Conservation (phyloP, 2,888 invertebrate species). For the Pterostichus niger region DNA sequence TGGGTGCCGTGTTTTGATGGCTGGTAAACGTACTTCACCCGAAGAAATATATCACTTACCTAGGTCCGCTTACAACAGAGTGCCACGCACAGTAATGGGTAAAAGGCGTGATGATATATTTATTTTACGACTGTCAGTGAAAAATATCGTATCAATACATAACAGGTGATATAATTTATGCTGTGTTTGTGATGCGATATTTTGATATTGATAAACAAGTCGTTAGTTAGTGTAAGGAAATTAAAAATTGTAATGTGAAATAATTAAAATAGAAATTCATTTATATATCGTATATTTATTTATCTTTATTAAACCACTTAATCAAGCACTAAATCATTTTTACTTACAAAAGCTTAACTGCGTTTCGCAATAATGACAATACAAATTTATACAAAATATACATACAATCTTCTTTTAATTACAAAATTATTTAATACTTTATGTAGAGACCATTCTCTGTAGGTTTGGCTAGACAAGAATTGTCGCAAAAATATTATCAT, state of each 20-base stretch:
- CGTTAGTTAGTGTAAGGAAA: too few species aligned
- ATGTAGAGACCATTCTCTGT: slow-evolving; percentile 55
- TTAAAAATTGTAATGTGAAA: background rate
- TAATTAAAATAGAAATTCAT: slow-evolving; percentile 3
- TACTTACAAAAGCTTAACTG: slow-evolving; percentile 75
- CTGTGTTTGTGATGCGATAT: too few species aligned
- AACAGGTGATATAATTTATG: too few species aligned
- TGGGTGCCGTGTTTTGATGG: too few species aligned
- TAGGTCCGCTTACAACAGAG: too few species aligned
- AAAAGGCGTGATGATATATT: too few species aligned
- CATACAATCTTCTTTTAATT: slow-evolving; percentile 62
- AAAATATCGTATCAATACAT: too few species aligned
- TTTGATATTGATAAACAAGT: too few species aligned
- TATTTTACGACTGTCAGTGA: too few species aligned
- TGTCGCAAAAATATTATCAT: slow-evolving; percentile 48
- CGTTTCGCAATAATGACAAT: slow-evolving; percentile 68
- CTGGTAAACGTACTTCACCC: too few species aligned
- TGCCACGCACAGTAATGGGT: too few species aligned
- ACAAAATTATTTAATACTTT: slow-evolving; percentile 64
- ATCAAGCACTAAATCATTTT: slow-evolving; percentile 75
- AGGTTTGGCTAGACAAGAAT: slow-evolving; percentile 36
- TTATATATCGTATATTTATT: slow-evolving; percentile 60
- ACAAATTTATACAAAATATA: slow-evolving; percentile 67
- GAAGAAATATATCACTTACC: too few species aligned
- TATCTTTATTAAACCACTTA: slow-evolving; percentile 66